Base-by-base conservation (phyloP, 2,113 vertebrate species). In the Varanus salvator region DNA sequence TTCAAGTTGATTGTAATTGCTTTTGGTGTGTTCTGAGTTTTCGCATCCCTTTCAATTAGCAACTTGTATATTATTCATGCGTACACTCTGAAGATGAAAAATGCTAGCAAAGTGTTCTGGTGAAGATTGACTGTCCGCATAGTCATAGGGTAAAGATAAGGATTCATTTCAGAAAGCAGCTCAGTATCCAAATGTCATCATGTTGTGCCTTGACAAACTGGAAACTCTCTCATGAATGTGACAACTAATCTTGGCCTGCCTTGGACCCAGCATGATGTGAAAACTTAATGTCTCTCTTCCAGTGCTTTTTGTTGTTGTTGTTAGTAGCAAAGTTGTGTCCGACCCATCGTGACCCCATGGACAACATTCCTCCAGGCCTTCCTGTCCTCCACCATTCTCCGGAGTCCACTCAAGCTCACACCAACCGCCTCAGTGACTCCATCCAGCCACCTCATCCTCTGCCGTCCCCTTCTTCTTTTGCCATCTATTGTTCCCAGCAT, bases 151-250 rank as follows among this genome's bases (percentile, higher is more conserved):
- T 23, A 27, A 69, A 21, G 54, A 52, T 21, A 48, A 71, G n/a
- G 66, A 19, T 77, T 57, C 12, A 71, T 88, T 78, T 88, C 52
- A 80, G 74, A 14, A 38, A 21, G 38, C 38, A 44, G 38, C 3
- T 38, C 68, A 57, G 34, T 77, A 78, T 60, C 86, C 88, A 84
- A 91, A 87, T 69, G 85, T 84, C 34, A 84, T n/a, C 29, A 17
- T 19, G 8, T 50, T 64, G 21, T 64, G 17, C 11, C 7, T 68
- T 89, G 31, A 57, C 31, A 75, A 83, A 71, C 21, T 34, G 31
- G 72, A 69, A 87, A 87, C 15, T 19, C 17, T 87, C 68, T 52
- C 71, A 84, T 69, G n/a, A 82, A 5, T 88, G 29, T n/a, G n/a
- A 84, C 52, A 68, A 52, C 60, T 72, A 8, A n/a, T 50, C 72